Evolutionary conservation across 2,113 vertebrate genomes (phyloP), one percentile per base, ranked within the genome.

Genomic region (Bothrops jararaca): DNA sequence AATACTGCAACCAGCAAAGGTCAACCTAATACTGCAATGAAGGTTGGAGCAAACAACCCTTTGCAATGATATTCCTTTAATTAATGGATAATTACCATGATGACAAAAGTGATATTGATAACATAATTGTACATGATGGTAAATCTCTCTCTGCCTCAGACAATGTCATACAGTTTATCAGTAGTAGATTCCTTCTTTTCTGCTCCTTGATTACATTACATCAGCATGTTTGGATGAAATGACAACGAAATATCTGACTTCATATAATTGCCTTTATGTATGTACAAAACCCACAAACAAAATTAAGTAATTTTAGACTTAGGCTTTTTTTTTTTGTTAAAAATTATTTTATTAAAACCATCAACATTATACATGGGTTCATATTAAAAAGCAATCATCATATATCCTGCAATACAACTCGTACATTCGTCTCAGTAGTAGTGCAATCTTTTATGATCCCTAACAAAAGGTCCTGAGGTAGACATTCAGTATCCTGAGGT

Each of bases 1-100:
- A 48, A 29, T 10, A 57, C 5, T 88, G 50, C 85, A 1, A 91
- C 85, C 90, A 92, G 5, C 92, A 94, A 89, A 95, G 87, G 54
- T 85, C 86, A 93, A 64, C 50, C 80, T 45, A 69, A 18, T 92
- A 1, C 56, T 57, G 53, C 48, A 52, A 9, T 85, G 74, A 8
- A 34, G 22, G 13, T 90, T 58, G 39, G 5, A 26, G 64, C 64
- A 92, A 89, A 57, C 56, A 58, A 64, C 15, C 29, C 15, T 15
- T 56, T 53, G 48, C 45, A 42, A n/a, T 48, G 45, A 85, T 92
- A 80, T 86, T 42, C 80, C 23, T 64, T 90, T 86, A 48, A 24
- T 53, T 85, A 64, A 90, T 48, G 54, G 64, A 52, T 80, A 93
- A 90, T 93, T 90, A 48, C 42, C 56, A 86, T 18, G 60, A 60